Conservation (phyloP, 1,140 invertebrate genomes). For the Gryon sp. region DNA sequence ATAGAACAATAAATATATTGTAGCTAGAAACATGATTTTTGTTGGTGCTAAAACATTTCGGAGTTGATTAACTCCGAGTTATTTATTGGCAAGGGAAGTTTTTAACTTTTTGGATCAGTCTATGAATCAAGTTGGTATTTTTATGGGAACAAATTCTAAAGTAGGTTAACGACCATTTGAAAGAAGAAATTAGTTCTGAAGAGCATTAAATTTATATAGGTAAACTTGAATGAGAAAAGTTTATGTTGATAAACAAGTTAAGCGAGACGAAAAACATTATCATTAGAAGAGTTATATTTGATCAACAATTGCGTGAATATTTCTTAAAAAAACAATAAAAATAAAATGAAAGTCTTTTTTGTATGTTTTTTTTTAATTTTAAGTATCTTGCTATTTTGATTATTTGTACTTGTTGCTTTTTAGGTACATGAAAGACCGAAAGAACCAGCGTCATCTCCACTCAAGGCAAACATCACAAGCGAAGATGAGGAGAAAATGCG, state of each 20-base stretch:
- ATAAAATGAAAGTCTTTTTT: no score
- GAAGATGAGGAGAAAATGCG: constrained; percentile 77
- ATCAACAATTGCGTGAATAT: not conserved
- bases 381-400: no score
- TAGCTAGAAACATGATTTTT: no score
- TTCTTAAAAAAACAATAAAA: no score
- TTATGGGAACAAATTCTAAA: constrained; percentile 33
- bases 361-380: no score
- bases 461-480: constrained; percentile 66
- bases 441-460: constrained; percentile 67
- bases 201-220: constrained; percentile 40
- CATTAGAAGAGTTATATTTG: not conserved
- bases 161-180: constrained; percentile 43
- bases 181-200: constrained; percentile 48
- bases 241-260: constrained; percentile 33
- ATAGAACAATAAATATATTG: no score
- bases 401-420: constrained; percentile 28
- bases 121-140: constrained; percentile 34
- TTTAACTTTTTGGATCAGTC: constrained; percentile 11
- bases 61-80: constrained; percentile 19
- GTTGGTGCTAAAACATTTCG: no score
- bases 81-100: constrained; percentile 14
- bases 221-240: constrained; percentile 45
- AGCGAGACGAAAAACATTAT: constrained; percentile 15
- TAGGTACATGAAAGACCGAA: constrained; percentile 58